Percentiles rank a stretch among this genome's conserved stretches.
Evolutionary conservation across 2,113 vertebrate species (phyloP).

Genomic region (Nymphicus hollandicus): DNA sequence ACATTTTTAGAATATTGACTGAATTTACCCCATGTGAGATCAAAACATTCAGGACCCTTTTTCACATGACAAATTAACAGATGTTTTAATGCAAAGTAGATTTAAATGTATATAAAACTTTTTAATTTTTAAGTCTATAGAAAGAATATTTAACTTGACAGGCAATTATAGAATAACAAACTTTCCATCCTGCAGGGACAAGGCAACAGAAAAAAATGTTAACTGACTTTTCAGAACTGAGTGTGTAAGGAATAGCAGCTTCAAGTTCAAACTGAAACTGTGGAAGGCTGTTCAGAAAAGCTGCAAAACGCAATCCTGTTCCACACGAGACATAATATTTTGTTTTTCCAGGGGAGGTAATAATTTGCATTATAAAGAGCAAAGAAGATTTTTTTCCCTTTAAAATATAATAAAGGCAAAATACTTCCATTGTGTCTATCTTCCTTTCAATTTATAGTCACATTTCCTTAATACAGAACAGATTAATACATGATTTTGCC

Average conservation of each 20-base stretch:
- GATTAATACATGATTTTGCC: neutral
- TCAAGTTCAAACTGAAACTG: neutral
- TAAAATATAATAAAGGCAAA: neutral
- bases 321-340: neutral
- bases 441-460: neutral
- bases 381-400: neutral
- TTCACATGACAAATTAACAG: neutral
- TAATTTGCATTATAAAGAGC: neutral
- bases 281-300: neutral
- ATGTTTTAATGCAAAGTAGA: neutral
- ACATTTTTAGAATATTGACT: accelerated
- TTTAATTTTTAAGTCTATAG: neutral
- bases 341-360: neutral
- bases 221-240: neutral
- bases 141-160: neutral
- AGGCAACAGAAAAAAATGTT: neutral
- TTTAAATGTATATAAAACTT: neutral
- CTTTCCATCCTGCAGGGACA: neutral
- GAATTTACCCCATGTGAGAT: neutral
- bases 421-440: neutral
- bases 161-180: neutral
- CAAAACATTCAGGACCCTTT: neutral
- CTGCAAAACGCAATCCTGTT: neutral
- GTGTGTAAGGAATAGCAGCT: neutral
- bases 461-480: neutral